phyloP scores from a whole-genome alignment of 2,113 vertebrate species.

The Salvator merianae region DNA sequence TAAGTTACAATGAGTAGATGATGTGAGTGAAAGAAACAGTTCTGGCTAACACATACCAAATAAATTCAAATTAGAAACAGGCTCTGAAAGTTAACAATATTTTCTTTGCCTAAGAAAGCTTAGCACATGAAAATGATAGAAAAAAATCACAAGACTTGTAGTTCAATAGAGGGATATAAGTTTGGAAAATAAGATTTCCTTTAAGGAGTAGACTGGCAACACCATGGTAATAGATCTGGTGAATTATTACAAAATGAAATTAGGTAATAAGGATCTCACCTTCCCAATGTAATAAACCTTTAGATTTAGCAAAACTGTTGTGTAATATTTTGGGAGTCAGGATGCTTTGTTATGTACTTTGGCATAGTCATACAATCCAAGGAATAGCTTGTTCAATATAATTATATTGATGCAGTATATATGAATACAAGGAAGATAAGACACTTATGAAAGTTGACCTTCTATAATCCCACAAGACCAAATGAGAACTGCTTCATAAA shows the following conservation, averaged over 20 bases:
- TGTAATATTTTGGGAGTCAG: not conserved
- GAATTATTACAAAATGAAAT: not conserved
- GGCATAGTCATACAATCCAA: not conserved
- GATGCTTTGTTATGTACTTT: not conserved
- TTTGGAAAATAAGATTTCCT: slow-evolving; percentile 4
- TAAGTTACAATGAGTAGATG: not conserved
- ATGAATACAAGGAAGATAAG: not conserved
- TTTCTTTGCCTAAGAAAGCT: not conserved
- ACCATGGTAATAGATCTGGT: fast-evolving
- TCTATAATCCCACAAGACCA: too few relatives aligned
- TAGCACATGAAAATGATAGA: not conserved
- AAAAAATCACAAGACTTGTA: slow-evolving; percentile 1
- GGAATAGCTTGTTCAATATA: not conserved
- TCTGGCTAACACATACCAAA: slow-evolving; percentile 5
- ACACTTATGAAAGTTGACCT: too few relatives aligned
- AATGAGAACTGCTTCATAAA: too few relatives aligned
- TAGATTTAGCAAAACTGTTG: not conserved
- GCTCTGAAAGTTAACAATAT: slow-evolving; percentile 1
- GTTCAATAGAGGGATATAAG: fast-evolving
- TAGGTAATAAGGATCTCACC: not conserved
- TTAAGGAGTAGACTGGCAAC: not conserved
- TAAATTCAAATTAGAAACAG: slow-evolving; percentile 24
- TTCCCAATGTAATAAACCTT: not conserved
- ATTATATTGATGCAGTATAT: fast-evolving
- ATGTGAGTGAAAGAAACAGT: slow-evolving; percentile 3